phyloP scores from a whole-genome alignment of 2,113 vertebrate species.

The Pithys albifrons region DNA sequence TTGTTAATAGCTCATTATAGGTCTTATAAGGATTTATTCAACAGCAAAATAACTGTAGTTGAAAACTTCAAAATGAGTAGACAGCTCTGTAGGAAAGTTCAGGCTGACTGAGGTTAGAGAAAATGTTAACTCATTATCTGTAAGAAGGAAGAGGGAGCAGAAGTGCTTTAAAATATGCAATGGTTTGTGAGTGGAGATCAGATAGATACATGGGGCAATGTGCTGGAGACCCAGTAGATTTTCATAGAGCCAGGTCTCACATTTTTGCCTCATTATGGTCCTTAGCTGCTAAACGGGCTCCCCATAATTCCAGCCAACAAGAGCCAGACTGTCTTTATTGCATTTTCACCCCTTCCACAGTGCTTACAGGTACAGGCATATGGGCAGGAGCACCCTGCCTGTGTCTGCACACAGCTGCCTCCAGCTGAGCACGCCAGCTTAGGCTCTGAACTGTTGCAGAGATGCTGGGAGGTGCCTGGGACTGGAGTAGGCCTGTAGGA shows the following conservation, averaged over 20 bases:
- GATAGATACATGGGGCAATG: rapidly evolving
- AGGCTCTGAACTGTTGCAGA: neutral
- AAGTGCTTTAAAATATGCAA: neutral
- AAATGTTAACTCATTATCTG: neutral
- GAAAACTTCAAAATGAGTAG: neutral
- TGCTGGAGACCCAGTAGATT: neutral
- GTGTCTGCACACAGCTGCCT: neutral
- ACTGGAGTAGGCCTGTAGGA: neutral
- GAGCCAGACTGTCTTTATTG: neutral
- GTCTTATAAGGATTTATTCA: neutral
- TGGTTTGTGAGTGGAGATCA: neutral
- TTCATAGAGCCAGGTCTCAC: neutral
- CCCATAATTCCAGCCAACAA: neutral
- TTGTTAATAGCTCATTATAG: neutral
- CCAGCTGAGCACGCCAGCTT: neutral
- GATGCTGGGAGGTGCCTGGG: neutral
- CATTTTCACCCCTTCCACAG: neutral
- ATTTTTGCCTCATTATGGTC: neutral
- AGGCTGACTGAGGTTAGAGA: neutral
- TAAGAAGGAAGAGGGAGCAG: neutral
- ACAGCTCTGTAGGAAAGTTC: neutral
- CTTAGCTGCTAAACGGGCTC: neutral
- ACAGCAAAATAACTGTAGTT: neutral
- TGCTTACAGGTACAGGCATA: neutral
- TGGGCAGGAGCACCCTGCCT: neutral